Conservation (phyloP, 2,888 invertebrate species). For the Drosophila quinaria region DNA sequence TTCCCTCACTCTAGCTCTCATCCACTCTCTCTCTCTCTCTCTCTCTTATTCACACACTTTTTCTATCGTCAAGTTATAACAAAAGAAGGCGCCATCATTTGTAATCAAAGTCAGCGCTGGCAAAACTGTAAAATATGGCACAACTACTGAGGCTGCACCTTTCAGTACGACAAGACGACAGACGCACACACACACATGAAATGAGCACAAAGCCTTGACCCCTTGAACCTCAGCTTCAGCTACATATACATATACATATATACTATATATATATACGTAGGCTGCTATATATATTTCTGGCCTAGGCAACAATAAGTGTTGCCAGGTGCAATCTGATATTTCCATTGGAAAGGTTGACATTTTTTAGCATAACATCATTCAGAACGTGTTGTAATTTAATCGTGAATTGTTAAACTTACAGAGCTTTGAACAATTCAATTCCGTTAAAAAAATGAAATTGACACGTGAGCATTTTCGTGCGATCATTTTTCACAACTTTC, state of each 20-base stretch:
- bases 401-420: no score
- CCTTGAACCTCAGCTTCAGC: constrained; percentile 50
- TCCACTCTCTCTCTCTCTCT: not conserved
- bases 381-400: no score
- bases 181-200: constrained; percentile 25
- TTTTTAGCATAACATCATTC: no score
- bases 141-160: constrained; percentile 50
- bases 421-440: no score
- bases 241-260: constrained; percentile 1
- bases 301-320: no score
- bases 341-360: no score
- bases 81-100: constrained; percentile 64
- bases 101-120: constrained; percentile 70
- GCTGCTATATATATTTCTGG: no score
- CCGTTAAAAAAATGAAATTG: no score
- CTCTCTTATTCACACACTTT: not conserved
- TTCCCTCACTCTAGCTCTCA: not conserved
- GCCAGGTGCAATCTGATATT: no score
- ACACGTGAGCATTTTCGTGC: no score
- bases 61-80: constrained; percentile 12
- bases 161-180: constrained; percentile 32
- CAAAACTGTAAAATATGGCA: constrained; percentile 52
- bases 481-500: no score
- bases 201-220: constrained; percentile 65
- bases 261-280: constrained; percentile 5